Evolutionary conservation across 1,140 invertebrate species (phyloP), one percentile per base, ranked within the genome.

Genomic region (Zelostemma sp.): DNA sequence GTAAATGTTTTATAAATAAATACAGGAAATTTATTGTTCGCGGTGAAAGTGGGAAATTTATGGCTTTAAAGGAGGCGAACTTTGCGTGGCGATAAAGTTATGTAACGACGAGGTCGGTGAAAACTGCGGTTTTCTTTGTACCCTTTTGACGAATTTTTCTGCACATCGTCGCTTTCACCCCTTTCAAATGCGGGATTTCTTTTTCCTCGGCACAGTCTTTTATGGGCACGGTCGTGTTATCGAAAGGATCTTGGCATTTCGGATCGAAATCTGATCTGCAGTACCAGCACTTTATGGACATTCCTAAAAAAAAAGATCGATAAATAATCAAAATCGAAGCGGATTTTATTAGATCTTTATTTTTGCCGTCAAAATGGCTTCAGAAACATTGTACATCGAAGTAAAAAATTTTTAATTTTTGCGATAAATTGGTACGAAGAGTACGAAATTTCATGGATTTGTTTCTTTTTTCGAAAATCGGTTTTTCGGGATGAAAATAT

Each of bases 61-160:
- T n/a, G n/a, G n/a, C n/a, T n/a, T n/a, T n/a, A n/a, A n/a, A n/a
- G n/a, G n/a, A n/a, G n/a, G n/a, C n/a, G n/a, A n/a, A n/a, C n/a
- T n/a, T n/a, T n/a, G n/a, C n/a, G n/a, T n/a, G n/a, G n/a, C n/a
- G n/a, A n/a, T n/a, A n/a, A n/a, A n/a, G n/a, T n/a, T n/a, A n/a
- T n/a, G n/a, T n/a, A n/a, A n/a, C n/a, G n/a, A n/a, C n/a, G n/a
- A n/a, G n/a, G n/a, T n/a, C n/a, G n/a, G n/a, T n/a, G n/a, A n/a
- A n/a, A n/a, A n/a, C n/a, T n/a, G n/a, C n/a, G n/a, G n/a, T n/a
- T n/a, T 40, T 56, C 11, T 11, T 41, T 8, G 71, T 84, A 94
- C 93, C 92, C 92, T 97, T 97, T 84, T 97, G 95, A 46, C 95
- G 86, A 60, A 96, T 94, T 88, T 97, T 97, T 45, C 95, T 87